Base-by-base conservation (phyloP, 2,113 vertebrate genomes). In the Bambusicola thoracicus region DNA sequence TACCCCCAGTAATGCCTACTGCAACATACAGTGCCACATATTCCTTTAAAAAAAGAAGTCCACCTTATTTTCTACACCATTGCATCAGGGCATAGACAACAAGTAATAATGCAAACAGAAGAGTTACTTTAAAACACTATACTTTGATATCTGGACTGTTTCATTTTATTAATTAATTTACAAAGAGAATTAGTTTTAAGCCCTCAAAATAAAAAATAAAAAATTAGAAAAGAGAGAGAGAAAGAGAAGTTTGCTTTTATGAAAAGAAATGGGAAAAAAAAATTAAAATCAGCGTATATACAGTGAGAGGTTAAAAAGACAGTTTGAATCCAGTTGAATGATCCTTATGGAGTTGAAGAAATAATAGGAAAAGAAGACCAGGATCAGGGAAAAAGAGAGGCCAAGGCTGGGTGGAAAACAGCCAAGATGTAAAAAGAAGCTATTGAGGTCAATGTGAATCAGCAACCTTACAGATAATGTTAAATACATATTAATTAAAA, bases 91-190 rank as follows among this genome's bases (percentile, higher is more conserved):
- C 14, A 36, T 6, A 85, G 74, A 87, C 72, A 88, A 24, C 13
- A 85, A 74, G 10, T 65, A 65, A 27, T 90, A 89, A 81, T 49
- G 20, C 20, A 91, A 58, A 73, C 34, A 92, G 86, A 90, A 89
- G 75, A 63, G 75, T 15, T 63, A 3, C 2, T 1, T 55, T 55
- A 55, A 51, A 49, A 38, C 70, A 41, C 36, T 34, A 11, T 79
- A 48, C 36, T 79, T 62, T 14, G 24, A 6, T 27, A 75, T 20
- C 11, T 81, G 19, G 36, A 29, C 24, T 29, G 4, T 69, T 49
- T 34, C 59, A 18, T 5, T 41, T 40, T 66, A 19, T 70, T 51
- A 43, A 29, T 53, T 59, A 58, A 41, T 40, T 21, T 13, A 18
- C 18, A 46, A 67, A 55, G 18, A 18, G 49, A 67, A 68, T 58